These are phyloP conservation scores for Puffinus mauretanicus DNA, from an alignment of 2,113 vertebrate genomes.

Conservation along the genomic window DNA sequence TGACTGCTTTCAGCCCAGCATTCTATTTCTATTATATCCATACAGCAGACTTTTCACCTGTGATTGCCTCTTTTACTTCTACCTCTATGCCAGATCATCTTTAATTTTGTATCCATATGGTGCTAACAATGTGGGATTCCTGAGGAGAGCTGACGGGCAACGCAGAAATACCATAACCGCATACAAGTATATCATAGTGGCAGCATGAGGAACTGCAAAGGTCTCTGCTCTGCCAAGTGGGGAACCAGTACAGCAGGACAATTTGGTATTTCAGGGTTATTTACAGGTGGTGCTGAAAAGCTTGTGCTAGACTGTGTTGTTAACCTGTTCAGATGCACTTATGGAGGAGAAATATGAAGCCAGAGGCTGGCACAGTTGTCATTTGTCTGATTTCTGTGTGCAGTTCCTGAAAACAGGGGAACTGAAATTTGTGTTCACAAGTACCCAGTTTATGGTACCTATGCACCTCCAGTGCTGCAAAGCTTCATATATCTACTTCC, in stretches of 20 bases:
- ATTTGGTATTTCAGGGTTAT: neutral
- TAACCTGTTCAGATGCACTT: neutral
- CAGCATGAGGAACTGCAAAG: neutral
- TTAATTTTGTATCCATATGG: neutral
- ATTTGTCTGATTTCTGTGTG: neutral
- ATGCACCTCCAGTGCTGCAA: neutral
- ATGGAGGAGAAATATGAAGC: neutral
- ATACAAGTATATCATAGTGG: neutral
- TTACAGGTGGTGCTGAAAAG: neutral
- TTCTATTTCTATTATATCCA: neutral
- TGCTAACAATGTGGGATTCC: neutral
- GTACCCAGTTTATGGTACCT: neutral
- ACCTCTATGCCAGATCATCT: neutral
- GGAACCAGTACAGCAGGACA: neutral
- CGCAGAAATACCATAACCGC: neutral
- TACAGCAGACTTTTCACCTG: neutral
- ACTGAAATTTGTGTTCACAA: neutral
- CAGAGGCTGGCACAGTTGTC: neutral
- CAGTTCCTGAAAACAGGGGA: neutral
- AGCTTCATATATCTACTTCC: neutral
- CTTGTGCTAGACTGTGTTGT: neutral
- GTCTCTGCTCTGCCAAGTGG: neutral
- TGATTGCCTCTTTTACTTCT: neutral
- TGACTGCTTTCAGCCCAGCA: neutral
- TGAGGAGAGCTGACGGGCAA: neutral